A percentile compares a stretch with the other conserved stretches of the same genome.
phyloP scores from a whole-genome alignment of 2,888 invertebrate genomes.

The Kryphioiulus occultus region DNA sequence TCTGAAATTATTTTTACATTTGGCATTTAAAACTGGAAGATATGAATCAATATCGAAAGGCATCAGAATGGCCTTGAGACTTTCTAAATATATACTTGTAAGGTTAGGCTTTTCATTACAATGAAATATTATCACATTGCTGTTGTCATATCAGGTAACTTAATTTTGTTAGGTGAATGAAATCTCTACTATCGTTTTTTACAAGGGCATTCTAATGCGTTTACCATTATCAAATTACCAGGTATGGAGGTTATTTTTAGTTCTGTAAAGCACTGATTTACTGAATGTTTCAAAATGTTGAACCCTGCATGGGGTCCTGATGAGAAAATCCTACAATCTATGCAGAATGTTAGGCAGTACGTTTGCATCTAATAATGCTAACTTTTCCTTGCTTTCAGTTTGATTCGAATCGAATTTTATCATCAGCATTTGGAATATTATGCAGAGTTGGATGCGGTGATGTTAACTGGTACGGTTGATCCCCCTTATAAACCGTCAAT shows the following conservation, averaged over 20 bases:
- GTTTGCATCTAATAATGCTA: background rate
- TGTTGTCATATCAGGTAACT: background rate
- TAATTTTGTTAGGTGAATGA: background rate
- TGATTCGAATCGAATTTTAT: slow-evolving; percentile 85
- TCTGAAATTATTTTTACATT: too few species aligned
- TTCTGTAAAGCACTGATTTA: background rate
- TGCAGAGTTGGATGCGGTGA: slow-evolving; percentile 85
- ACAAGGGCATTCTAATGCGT: background rate
- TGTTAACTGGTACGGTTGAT: slow-evolving; percentile 72
- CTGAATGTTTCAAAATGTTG: background rate
- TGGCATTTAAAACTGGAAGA: too few species aligned
- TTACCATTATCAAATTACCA: background rate
- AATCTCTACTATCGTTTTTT: background rate
- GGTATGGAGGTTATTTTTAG: background rate
- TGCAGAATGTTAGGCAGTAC: background rate
- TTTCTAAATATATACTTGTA: background rate
- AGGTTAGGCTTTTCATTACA: too few species aligned
- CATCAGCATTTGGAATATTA: slow-evolving; percentile 82
- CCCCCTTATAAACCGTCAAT: background rate
- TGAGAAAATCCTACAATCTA: too few species aligned
- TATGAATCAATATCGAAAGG: background rate
- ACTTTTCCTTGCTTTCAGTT: slow-evolving; percentile 65
- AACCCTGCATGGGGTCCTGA: too few species aligned
- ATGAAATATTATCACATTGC: background rate
- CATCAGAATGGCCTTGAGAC: background rate